These are phyloP conservation scores for Crossocerus cetratus DNA, from an alignment of 2,888 invertebrate species.

Conservation along the genomic window DNA sequence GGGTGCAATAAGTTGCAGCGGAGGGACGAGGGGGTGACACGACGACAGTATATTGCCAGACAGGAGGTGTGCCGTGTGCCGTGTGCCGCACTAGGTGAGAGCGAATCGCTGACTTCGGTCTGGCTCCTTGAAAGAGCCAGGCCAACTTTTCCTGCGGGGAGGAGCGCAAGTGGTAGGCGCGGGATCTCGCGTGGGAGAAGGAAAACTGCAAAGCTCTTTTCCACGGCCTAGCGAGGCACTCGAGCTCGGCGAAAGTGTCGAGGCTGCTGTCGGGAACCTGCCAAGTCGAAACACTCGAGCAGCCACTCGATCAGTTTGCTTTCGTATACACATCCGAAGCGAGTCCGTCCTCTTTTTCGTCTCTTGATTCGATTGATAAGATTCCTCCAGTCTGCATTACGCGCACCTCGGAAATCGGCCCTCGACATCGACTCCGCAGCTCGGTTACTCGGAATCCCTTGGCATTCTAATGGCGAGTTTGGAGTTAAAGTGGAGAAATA, in stretches of 20 bases:
- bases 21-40: not conserved
- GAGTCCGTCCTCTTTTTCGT: slow-evolving; percentile 2
- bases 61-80: slow-evolving; percentile 1
- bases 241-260: slow-evolving; percentile 51
- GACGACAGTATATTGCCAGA: slow-evolving; percentile 7
- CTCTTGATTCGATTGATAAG: slow-evolving; percentile 2
- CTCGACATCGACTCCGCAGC: not conserved
- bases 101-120: slow-evolving; percentile 57
- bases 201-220: slow-evolving; percentile 28
- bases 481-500: too few relatives aligned
- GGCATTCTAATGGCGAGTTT: too few relatives aligned
- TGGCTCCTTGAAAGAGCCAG: slow-evolving; percentile 32
- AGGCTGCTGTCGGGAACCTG: slow-evolving; percentile 51
- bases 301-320: slow-evolving; percentile 31
- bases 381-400: too few relatives aligned
- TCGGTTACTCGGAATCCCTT: too few relatives aligned
- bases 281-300: slow-evolving; percentile 55
- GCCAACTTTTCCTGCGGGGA: slow-evolving; percentile 11
- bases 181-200: not conserved
- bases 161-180: not conserved
- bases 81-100: slow-evolving; percentile 5
- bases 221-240: slow-evolving; percentile 31
- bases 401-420: not conserved
- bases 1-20: slow-evolving; percentile 53
- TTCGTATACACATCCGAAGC: slow-evolving; percentile 30